These are phyloP conservation scores for Symphodus melops DNA, from an alignment of 2,113 vertebrate genomes.

Conservation along the genomic window DNA sequence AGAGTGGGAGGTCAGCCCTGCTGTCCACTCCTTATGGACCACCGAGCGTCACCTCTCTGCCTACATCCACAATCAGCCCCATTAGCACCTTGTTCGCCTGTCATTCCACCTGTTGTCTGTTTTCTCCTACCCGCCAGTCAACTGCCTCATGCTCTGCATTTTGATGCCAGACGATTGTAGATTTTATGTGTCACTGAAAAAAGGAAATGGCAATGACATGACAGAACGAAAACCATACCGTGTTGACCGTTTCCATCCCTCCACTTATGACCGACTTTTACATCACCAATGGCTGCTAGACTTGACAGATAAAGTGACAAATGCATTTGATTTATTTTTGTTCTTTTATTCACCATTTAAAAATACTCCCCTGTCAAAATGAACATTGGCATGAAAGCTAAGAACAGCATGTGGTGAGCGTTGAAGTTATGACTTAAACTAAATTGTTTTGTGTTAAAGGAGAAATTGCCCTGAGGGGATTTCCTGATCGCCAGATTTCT, in stretches of 20 bases:
- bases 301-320: slow-evolving; percentile 1
- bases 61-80: slow-evolving; percentile 53
- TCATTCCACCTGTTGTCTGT: slow-evolving; percentile 38
- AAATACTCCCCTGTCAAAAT: not conserved
- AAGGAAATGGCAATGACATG: slow-evolving; percentile 8
- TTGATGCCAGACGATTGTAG: slow-evolving; percentile 17
- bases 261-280: slow-evolving; percentile 31
- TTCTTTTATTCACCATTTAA: not conserved
- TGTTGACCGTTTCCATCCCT: not conserved
- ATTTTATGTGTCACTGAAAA: slow-evolving; percentile 1
- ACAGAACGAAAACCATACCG: slow-evolving; percentile 4
- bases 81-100: slow-evolving; percentile 43
- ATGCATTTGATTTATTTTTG: not conserved
- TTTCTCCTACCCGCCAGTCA: slow-evolving; percentile 40
- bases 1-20: slow-evolving; percentile 49
- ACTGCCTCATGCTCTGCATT: not conserved
- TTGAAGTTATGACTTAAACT: slow-evolving; percentile 11
- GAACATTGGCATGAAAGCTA: not conserved
- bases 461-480: not conserved
- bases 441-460: not conserved
- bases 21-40: slow-evolving; percentile 42
- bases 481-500: not conserved
- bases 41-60: slow-evolving; percentile 43
- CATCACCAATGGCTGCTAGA: slow-evolving; percentile 1
- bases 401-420: not conserved